phyloP scores from a whole-genome alignment of 2,797 vertebrate species.

The Enteromius viviparus region DNA sequence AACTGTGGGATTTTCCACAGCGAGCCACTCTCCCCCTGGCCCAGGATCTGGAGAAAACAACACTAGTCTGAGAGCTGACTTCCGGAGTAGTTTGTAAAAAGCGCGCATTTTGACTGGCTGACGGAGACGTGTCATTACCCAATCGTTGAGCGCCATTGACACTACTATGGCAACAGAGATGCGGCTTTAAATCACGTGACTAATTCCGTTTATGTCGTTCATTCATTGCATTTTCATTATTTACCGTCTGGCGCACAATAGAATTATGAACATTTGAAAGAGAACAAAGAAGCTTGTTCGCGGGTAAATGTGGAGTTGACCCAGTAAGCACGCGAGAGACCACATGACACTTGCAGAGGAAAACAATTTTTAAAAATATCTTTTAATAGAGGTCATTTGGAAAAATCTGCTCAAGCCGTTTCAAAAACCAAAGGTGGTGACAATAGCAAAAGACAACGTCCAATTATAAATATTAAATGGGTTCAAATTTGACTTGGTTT shows the following conservation, averaged over 20 bases:
- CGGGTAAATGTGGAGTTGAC: not conserved
- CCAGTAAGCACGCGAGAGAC: not conserved
- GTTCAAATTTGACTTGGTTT: conserved; percentile 51
- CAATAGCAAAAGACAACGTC: conserved; percentile 53
- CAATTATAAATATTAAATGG: conserved; percentile 60
- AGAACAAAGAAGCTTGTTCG: conserved; percentile 14
- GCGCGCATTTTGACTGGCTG: conserved; percentile 73
- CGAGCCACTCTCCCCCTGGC: conserved; percentile 6
- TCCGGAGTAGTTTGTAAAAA: conserved; percentile 81
- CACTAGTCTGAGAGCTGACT: conserved; percentile 62
- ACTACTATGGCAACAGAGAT: conserved; percentile 48
- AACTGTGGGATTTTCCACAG: not conserved
- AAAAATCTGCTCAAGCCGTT: conserved; percentile 64
- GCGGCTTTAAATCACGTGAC: conserved; percentile 58
- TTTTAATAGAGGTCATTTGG: conserved; percentile 70
- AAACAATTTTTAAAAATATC: conserved; percentile 67
- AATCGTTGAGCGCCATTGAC: conserved; percentile 57
- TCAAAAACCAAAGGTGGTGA: conserved; percentile 58
- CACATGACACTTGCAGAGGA: not conserved
- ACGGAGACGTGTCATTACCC: conserved; percentile 48
- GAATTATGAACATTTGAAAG: not conserved
- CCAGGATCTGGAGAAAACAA: not conserved
- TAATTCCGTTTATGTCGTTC: not conserved
- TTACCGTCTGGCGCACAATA: conserved; percentile 1
- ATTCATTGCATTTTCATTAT: no score